Conservation (phyloP, 2,113 vertebrate species). For the Nesoenas mayeri region DNA sequence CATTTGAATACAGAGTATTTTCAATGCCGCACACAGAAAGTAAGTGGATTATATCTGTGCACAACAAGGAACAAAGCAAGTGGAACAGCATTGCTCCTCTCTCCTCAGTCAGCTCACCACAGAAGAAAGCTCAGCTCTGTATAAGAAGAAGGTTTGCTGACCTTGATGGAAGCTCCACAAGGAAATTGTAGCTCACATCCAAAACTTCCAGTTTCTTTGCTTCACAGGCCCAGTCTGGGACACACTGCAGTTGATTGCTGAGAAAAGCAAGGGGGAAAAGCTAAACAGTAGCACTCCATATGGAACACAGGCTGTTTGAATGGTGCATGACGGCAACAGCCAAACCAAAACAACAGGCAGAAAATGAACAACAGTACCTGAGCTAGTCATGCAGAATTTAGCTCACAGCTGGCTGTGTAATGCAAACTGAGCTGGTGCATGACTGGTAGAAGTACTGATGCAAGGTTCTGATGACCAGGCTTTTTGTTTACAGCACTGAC, state of each 20-base stretch:
- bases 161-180: conserved; percentile 88
- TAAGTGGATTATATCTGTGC: neutral
- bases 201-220: conserved; percentile 92
- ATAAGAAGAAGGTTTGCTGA: conserved; percentile 50
- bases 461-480: neutral
- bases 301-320: neutral
- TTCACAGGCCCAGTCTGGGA: conserved; percentile 95
- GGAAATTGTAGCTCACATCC: conserved; percentile 87
- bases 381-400: neutral
- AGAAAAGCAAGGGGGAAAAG: conserved; percentile 22
- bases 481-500: neutral
- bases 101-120: neutral
- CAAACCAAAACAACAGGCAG: neutral
- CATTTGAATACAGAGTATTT: neutral
- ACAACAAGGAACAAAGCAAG: conserved; percentile 4
- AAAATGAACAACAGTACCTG: neutral
- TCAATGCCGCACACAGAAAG: neutral
- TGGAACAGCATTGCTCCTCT: neutral
- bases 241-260: conserved; percentile 90
- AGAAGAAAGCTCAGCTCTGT: neutral
- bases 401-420: neutral
- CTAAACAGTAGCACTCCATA: neutral
- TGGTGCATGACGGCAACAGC: neutral
- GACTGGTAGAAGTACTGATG: neutral
- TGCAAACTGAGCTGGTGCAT: neutral